Conservation (phyloP, 2,113 vertebrate species). For the Pygoscelis adeliae region DNA sequence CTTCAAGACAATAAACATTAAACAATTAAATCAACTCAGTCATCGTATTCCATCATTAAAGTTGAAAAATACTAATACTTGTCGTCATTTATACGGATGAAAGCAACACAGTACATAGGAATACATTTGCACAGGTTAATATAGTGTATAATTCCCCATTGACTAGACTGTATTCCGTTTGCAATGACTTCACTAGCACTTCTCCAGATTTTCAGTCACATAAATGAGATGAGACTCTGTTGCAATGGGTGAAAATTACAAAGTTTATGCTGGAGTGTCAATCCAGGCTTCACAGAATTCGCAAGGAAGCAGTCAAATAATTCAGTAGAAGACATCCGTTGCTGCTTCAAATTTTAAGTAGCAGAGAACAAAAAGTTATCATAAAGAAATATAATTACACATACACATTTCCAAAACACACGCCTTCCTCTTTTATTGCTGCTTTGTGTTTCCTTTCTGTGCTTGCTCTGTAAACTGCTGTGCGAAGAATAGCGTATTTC, state of each 20-base stretch:
- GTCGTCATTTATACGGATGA: background rate
- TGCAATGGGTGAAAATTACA: background rate
- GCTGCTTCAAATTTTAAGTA: background rate
- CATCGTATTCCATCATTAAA: background rate
- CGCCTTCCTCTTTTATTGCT: background rate
- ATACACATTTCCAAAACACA: background rate
- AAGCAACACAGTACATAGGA: background rate
- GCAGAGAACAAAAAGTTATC: background rate
- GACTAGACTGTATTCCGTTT: background rate
- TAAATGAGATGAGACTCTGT: background rate
- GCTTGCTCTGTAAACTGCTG: slow-evolving; percentile 15
- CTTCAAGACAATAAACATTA: background rate
- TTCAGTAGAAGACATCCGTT: background rate
- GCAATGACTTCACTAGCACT: background rate
- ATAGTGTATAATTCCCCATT: background rate
- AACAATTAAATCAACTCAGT: background rate
- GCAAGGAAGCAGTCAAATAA: background rate
- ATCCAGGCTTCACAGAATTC: background rate
- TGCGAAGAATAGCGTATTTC: background rate
- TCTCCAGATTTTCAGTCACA: background rate
- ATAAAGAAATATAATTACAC: background rate
- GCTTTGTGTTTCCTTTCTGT: background rate
- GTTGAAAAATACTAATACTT: background rate
- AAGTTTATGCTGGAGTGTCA: background rate
- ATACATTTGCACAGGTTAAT: background rate